A percentile compares a stretch with the other conserved stretches of the same genome.
Conservation (phyloP, 2,113 vertebrate genomes). For the Gobiocypris rarus region DNA sequence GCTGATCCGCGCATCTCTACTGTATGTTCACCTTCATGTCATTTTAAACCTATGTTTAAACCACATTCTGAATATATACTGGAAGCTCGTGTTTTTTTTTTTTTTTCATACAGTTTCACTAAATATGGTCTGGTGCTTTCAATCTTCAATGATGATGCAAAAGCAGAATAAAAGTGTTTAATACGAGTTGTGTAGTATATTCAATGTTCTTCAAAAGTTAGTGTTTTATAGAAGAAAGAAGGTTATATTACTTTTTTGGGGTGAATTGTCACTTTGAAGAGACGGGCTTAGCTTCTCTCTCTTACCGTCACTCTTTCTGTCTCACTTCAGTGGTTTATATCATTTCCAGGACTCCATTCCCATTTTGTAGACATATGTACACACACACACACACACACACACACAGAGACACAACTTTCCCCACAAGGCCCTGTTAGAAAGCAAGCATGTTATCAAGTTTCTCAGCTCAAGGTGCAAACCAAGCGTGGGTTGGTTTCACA, state of each 20-base stretch:
- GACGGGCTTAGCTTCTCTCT: not conserved
- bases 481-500: not conserved
- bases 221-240: not conserved
- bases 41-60: not conserved
- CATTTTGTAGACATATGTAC: conserved; percentile 25
- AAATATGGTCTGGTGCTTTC: not conserved
- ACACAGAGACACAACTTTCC: conserved; percentile 4
- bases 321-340: conserved; percentile 31
- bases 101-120: not conserved
- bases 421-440: conserved; percentile 35
- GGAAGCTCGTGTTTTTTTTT: not conserved
- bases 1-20: not conserved
- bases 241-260: not conserved
- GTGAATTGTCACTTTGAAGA: not conserved
- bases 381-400: conserved; percentile 1
- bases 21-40: not conserved
- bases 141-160: not conserved
- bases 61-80: not conserved
- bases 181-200: not conserved
- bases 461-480: not conserved
- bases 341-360: conserved; percentile 35
- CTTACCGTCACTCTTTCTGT: conserved; percentile 9
- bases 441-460: conserved; percentile 25
- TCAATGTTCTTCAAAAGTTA: not conserved
- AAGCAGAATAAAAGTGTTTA: not conserved